A percentile compares a stretch with the other conserved stretches of the same genome.
These are phyloP conservation scores for Cheilosia pagana DNA, from an alignment of 2,888 invertebrate species.

Conservation along the genomic window DNA sequence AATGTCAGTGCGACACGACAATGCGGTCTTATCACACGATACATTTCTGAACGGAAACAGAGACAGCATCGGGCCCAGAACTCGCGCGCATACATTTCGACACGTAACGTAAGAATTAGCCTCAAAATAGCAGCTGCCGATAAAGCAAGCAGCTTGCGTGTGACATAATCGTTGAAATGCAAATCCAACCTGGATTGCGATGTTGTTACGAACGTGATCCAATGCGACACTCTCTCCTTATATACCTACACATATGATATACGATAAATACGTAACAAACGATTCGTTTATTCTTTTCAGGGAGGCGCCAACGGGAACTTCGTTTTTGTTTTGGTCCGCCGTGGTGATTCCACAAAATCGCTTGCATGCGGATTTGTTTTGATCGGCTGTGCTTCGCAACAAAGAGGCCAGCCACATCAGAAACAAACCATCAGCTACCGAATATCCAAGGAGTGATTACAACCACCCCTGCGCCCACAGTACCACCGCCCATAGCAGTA, in stretches of 20 bases:
- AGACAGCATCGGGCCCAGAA: conserved; percentile 24
- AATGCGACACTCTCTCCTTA: conserved; percentile 15
- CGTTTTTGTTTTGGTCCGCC: conserved; percentile 79
- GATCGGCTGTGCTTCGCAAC: conserved; percentile 95
- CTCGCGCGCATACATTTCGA: conserved; percentile 24
- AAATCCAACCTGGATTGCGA: conserved; percentile 26
- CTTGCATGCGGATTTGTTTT: conserved; percentile 96
- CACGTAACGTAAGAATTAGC: conserved; percentile 44
- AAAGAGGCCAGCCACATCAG: conserved; percentile 88
- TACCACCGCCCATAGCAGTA: conserved; percentile 23
- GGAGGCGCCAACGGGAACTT: conserved; percentile 77
- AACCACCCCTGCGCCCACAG: conserved; percentile 58
- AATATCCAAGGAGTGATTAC: conserved; percentile 73
- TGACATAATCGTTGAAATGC: conserved; percentile 57
- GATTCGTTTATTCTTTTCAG: conserved; percentile 77
- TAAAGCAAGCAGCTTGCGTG: conserved; percentile 35
- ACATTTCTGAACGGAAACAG: conserved; percentile 9
- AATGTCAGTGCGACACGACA: conserved; percentile 55
- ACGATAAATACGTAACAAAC: conserved; percentile 21
- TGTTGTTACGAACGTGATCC: conserved; percentile 8
- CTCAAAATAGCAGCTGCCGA: conserved; percentile 42
- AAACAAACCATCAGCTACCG: conserved; percentile 75
- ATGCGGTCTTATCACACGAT: conserved; percentile 54
- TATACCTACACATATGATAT: no score
- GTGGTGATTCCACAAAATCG: conserved; percentile 84